Base-by-base conservation (phyloP, 2,888 invertebrate genomes). In the Orthonevra nobilis region DNA sequence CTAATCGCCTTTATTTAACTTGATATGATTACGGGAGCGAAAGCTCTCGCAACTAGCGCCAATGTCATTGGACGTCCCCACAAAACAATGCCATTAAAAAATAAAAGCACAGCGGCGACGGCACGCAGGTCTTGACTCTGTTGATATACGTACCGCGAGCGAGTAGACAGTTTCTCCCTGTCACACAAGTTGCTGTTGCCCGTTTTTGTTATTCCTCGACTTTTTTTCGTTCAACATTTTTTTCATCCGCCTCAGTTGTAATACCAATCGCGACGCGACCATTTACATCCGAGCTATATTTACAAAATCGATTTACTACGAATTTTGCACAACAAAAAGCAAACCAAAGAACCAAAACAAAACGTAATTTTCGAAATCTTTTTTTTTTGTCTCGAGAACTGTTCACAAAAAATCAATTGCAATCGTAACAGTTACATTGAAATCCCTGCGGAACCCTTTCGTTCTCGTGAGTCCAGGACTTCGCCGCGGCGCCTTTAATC, bases 91-190 rank as follows among this genome's bases (percentile, higher is more conserved):
- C 30, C 40, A 56, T 61, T 34, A 42, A 66, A 66, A 68, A n/a
- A n/a, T n/a, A n/a, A n/a, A 79, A 73, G 73, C 79, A 61, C 73
- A 34, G 32, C 73, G n/a, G n/a, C n/a, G n/a, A n/a, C n/a, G 48
- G 36, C 26, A 68, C 79, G 72, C 79, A 79, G 48, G 79, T 79
- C 79, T 54, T 20, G 48, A 77, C 36, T 60, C 20, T 42, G 73
- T 28, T 34, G 38, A 40, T 58, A 56, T 42, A 40, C 52, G 32
- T 60, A 52, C 73, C 50, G 58, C 50, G 68, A n/a, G n/a, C n/a
- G 28, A 26, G 10, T 50, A 42, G 15, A 63, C 48, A 50, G 28
- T 63, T 38, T 34, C 30, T 36, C 34, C 46, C 63, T 52, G 32
- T 30, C 48, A 26, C 44, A 44, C 54, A 23, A 32, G 17, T 34